phyloP scores from a whole-genome alignment of 1,140 invertebrate species.

The Heliothis subflexa region DNA sequence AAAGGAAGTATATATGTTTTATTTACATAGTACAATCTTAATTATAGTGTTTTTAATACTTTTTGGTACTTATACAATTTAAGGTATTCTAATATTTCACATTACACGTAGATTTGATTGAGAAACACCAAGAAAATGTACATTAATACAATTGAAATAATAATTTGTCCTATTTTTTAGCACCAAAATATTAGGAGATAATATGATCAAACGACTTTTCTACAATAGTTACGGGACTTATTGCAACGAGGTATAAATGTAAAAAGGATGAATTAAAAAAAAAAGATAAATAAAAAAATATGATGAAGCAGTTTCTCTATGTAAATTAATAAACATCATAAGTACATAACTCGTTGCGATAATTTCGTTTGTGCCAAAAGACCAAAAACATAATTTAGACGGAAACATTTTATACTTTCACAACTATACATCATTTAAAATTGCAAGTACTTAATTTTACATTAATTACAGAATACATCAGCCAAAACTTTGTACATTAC shows the following conservation, averaged over 20 bases:
- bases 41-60: constrained; percentile 74
- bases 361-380: constrained; percentile 30
- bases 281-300: background rate
- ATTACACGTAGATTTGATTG: constrained; percentile 57
- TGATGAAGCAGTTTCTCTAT: background rate
- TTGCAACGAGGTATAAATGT: background rate
- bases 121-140: constrained; percentile 48
- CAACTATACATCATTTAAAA: constrained; percentile 3
- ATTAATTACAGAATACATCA: constrained; percentile 31
- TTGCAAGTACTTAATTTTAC: constrained; percentile 6
- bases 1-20: constrained; percentile 64
- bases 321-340: background rate
- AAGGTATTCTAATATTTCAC: constrained; percentile 59
- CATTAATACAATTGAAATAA: constrained; percentile 40
- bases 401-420: constrained; percentile 9
- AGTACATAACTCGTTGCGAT: background rate
- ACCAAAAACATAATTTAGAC: constrained; percentile 26
- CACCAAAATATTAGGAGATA: constrained; percentile 62
- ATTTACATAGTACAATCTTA: constrained; percentile 57
- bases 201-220: constrained; percentile 48
- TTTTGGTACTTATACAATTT: constrained; percentile 78
- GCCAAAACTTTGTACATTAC: constrained; percentile 67
- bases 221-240: background rate
- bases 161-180: constrained; percentile 54
- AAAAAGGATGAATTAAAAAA: background rate